Evolutionary conservation across 2,797 vertebrate genomes (phyloP).

Genomic region (Poeciliopsis infans): DNA sequence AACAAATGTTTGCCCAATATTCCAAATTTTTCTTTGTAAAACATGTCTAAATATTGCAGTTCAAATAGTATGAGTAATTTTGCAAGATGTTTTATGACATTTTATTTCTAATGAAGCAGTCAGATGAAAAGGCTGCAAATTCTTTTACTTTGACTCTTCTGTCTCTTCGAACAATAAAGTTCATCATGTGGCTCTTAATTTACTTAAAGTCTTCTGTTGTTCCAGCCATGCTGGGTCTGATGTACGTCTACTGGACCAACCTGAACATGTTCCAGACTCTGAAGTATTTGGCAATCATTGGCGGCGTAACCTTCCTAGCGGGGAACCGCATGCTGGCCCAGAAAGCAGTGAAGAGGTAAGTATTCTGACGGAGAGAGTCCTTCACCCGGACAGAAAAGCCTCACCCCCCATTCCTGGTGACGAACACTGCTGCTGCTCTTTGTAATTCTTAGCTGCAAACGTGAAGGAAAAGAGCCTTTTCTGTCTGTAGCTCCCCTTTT

Average conservation of each 20-base stretch:
- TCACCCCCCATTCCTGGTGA: constrained; percentile 14
- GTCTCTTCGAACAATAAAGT: neutral
- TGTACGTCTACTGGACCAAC: constrained; percentile 99
- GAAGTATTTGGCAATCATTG: constrained; percentile 95
- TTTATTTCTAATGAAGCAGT: neutral
- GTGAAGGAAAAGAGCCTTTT: constrained; percentile 19
- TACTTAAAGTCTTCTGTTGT: neutral
- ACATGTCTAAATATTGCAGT: neutral
- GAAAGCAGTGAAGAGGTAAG: constrained; percentile 96
- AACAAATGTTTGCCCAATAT: neutral
- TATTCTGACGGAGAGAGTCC: constrained; percentile 41
- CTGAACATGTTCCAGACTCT: constrained; percentile 99
- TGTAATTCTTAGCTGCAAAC: constrained; percentile 39
- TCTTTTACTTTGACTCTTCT: neutral
- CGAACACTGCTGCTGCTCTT: constrained; percentile 36
- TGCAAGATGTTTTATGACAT: neutral
- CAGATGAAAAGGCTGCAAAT: neutral
- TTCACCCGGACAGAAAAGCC: constrained; percentile 30
- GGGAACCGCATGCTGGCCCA: constrained; percentile 99
- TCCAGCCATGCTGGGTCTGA: constrained; percentile 93
- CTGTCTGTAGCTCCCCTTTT: constrained; percentile 27
- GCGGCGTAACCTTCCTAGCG: constrained; percentile 94
- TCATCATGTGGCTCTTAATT: neutral
- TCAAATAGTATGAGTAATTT: neutral
- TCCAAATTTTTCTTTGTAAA: neutral